Evolutionary conservation across 1,140 invertebrate genomes (phyloP).

Genomic region (Cheumatopsyche charites): DNA sequence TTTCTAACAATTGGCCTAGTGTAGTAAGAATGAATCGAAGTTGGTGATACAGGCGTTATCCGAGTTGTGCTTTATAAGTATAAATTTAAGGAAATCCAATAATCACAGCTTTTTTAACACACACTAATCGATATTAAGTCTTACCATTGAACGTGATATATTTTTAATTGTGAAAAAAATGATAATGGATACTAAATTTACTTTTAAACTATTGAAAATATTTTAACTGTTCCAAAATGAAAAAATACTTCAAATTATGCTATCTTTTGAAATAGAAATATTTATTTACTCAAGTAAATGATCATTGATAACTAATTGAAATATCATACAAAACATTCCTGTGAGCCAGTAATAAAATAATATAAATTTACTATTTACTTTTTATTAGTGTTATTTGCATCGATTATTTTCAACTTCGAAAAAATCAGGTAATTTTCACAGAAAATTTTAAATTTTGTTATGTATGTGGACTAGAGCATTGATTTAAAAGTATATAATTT

Average conservation of each 20-base stretch:
- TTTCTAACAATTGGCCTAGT: slow-evolving; percentile 12
- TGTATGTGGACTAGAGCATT: neutral
- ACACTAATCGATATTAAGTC: neutral
- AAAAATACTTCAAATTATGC: neutral
- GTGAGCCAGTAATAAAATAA: slow-evolving; percentile 18
- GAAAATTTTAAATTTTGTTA: slow-evolving; percentile 4
- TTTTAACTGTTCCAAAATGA: neutral
- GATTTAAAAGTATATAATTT: neutral
- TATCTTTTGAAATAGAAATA: neutral
- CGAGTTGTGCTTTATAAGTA: slow-evolving; percentile 17
- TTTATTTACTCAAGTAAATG: neutral
- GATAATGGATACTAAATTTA: neutral
- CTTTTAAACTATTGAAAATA: neutral
- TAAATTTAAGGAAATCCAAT: neutral
- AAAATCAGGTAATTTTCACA: neutral
- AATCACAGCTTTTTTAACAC: neutral
- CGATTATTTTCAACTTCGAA: neutral
- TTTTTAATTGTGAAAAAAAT: slow-evolving; percentile 1
- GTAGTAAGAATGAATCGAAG: neutral
- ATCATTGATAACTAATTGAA: neutral
- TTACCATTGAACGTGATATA: neutral
- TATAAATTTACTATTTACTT: neutral
- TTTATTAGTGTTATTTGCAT: neutral
- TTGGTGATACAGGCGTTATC: slow-evolving; percentile 18
- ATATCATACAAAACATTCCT: neutral